phyloP scores from a whole-genome alignment of 2,797 vertebrate species.

The Sphenopsis melanotis region DNA sequence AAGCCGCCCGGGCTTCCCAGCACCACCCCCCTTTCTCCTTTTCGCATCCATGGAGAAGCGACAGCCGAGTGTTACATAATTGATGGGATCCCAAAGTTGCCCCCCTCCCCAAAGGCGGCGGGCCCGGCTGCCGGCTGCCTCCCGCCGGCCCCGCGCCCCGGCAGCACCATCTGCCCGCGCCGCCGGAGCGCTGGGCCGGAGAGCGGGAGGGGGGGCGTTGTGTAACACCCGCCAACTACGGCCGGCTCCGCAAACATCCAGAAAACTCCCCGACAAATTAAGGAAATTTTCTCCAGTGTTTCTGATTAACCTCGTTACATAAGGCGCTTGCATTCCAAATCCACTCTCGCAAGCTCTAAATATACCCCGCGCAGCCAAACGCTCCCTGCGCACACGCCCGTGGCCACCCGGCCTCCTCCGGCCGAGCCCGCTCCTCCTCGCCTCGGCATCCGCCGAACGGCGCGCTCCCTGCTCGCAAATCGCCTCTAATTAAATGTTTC shows the following conservation, averaged over 20 bases:
- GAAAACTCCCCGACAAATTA: slow-evolving; percentile 63
- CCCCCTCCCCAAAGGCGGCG: background rate
- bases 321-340: slow-evolving; percentile 94
- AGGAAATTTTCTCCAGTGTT: slow-evolving; percentile 84
- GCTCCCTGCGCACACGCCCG: slow-evolving; percentile 63
- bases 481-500: slow-evolving; percentile 69
- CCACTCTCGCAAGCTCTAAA: slow-evolving; percentile 90
- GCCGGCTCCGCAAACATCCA: slow-evolving; percentile 25
- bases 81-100: slow-evolving; percentile 58
- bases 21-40: background rate
- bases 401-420: slow-evolving; percentile 25
- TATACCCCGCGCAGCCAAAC: slow-evolving; percentile 76
- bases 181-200: background rate
- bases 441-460: background rate
- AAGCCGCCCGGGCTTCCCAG: background rate
- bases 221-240: slow-evolving; percentile 50
- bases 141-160: slow-evolving; percentile 30
- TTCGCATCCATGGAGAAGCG: background rate
- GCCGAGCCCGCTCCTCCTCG: slow-evolving; percentile 20
- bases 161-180: slow-evolving; percentile 24
- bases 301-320: slow-evolving; percentile 97
- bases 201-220: background rate
- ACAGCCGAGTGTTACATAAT: slow-evolving; percentile 64
- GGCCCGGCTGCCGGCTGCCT: slow-evolving; percentile 32
- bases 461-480: slow-evolving; percentile 44